Evolutionary conservation across 2,113 vertebrate genomes (phyloP), one percentile per base, ranked within the genome.

Genomic region (Vombatus ursinus): DNA sequence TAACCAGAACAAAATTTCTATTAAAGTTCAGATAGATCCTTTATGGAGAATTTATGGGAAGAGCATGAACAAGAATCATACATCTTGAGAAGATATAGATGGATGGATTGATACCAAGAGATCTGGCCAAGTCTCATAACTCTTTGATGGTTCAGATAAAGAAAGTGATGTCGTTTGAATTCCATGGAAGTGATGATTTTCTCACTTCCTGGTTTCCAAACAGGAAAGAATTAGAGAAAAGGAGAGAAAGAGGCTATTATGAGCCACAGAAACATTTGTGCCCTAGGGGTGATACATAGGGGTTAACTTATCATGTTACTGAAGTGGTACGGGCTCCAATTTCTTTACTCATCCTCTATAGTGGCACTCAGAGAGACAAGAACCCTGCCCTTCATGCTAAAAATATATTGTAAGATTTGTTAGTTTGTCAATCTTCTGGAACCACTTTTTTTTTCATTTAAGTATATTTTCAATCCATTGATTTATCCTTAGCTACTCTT

Each of bases 401-500:
- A 44, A 44, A 6, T 23, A 44, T 84, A 84, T 44, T 19, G 44
- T 84, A 44, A 84, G n/a, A 84, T 84, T 84, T 84, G 68, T 23
- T 84, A 84, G 23, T 84, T 84, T 84, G 68, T 84, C n/a, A 44
- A 84, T 44, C 68, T 84, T 1, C 37, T 22, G 68, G n/a, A 23
- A 84, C 6, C 37, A 44, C 48, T 49, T 52, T 57, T 57, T 57
- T 92, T 54, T 91, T 95, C 37, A 90, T 1, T 0, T 3, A 22
- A 47, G 51, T 96, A 93, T 92, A 91, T 97, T 97, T 52, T 92
- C 93, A 95, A 93, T 5, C 51, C 47, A 90, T 93, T 96, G 93
- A n/a, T 97, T 96, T 31, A 54, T 91, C 90, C 26, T 11, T 53
- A 90, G 54, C 68, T 97, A 96, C 96, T 98, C 91, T 95, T 50